Evolutionary conservation across 2,888 invertebrate genomes (phyloP), one percentile per base, ranked within the genome.

Genomic region (Rhagium mordax): DNA sequence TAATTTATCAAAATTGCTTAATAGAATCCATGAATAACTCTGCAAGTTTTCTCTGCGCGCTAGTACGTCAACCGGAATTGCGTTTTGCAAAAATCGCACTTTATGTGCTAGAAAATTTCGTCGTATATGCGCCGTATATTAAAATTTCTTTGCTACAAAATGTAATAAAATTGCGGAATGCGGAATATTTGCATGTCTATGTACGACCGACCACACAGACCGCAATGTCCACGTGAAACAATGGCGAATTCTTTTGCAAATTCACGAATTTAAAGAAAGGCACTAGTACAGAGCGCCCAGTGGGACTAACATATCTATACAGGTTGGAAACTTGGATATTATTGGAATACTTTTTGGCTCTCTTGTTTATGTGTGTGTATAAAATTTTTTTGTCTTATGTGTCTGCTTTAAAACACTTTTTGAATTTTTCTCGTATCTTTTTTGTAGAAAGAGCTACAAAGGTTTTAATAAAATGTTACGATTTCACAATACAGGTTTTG

Each of bases 1-100:
- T 29, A 51, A 74, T 74, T 76, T 70, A 66, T 76, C 74, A 74
- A 74, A 74, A 74, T 71, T 68, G 70, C 64, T 29, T 59, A 66
- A 53, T 53, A 41, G 67, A n/a, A 55, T 27, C 57, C 67, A 57
- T 65, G 65, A 65, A 57, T 69, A 70, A 61, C 61, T 53, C 49
- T 60, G 20, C 65, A 53, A 27, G 66, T 67, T 60, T 68, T 49
- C 65, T 53, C 21, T 33, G 59, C 55, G 64, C 49, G 62, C 24
- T 53, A 53, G 65, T 70, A 67, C 62, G 48, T 62, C 60, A 59
- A 47, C 24, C 62, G 49, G 62, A 60, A 33, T 33, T 29, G 55
- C 21, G 27, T 27, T 74, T 69, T 66, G 65, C 74, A 72, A 75
- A 75, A 48, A 61, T 53, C 57, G 24, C 15, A 29, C 55, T 67